Conservation (phyloP, 2,113 vertebrate genomes). For the Plectropomus leopardus region DNA sequence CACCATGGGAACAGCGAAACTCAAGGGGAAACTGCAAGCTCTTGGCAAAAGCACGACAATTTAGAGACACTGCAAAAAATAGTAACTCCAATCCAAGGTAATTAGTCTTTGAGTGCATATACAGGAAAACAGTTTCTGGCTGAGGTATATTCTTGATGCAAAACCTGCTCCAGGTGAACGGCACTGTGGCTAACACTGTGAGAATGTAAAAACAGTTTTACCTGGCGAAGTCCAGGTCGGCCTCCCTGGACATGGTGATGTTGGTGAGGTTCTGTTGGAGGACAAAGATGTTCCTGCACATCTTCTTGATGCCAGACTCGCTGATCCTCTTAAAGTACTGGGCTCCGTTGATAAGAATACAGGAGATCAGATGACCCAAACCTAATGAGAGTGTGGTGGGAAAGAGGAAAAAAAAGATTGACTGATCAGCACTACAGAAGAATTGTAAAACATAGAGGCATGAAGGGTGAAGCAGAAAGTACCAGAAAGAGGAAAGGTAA, state of each 20-base stretch:
- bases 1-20: conserved; percentile 34
- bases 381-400: conserved; percentile 79
- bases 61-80: conserved; percentile 16
- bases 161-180: conserved; percentile 3
- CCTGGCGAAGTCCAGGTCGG: conserved; percentile 98
- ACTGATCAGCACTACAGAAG: not conserved
- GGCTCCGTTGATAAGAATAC: conserved; percentile 98
- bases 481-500: not conserved
- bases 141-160: not conserved
- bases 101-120: not conserved
- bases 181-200: not conserved
- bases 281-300: conserved; percentile 99
- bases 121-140: not conserved
- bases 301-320: conserved; percentile 99
- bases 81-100: conserved; percentile 3
- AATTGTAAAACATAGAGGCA: not conserved
- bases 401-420: not conserved
- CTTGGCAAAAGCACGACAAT: conserved; percentile 10
- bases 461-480: not conserved
- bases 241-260: conserved; percentile 99
- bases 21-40: not conserved
- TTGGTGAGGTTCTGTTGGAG: conserved; percentile 99
- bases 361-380: conserved; percentile 97
- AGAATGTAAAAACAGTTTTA: conserved; percentile 71
- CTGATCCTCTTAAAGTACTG: conserved; percentile 99